Base-by-base conservation (phyloP, 1,140 invertebrate species). In the Zaprionus nigranus region DNA sequence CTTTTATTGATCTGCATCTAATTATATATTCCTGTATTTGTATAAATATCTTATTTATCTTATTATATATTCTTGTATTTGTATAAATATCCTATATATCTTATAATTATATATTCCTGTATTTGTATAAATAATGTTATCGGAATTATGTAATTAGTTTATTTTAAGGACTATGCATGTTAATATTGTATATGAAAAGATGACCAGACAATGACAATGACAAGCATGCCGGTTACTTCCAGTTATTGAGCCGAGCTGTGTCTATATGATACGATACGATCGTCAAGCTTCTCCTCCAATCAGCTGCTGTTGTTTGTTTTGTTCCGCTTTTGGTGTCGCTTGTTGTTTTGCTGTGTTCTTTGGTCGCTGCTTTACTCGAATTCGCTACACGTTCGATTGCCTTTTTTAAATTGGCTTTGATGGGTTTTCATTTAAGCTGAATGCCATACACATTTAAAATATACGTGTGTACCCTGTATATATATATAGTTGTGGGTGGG, bases 341-440 rank as follows among this genome's bases (percentile, higher is more conserved):
- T 51, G 56, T 63, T 43, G 56, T 63, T 43, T 66, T 58, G 58
- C 57, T 71, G 51, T 53, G 59, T 43, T 68, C 56, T 79, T 78
- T 82, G 71, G 64, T 30, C 75, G 66, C 56, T 77, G 28, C 28
- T 30, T 85, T 54, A 66, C 73, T 78, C 69, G 64, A 87, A 87
- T 87, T 86, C 83, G 69, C 72, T 60, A 87, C 80, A 87, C 81
- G 80, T 83, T 83, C 84, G 83, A 87, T 87, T 86, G 83, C 80
- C 83, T 82, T 86, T 34, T 85, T 86, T 86, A 80, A 88, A 87
- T 87, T 87, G 83, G 59, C 73, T 71, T 77, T 87, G 83, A 87
- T 87, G 83, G 79, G 72, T 87, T 86, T 80, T 87, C 80, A 87
- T 88, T 87, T 87, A 80, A 82, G 80, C 78, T 87, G 79, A 82